These are phyloP conservation scores for Blastobasis adustella DNA, from an alignment of 2,888 invertebrate genomes.

Conservation along the genomic window DNA sequence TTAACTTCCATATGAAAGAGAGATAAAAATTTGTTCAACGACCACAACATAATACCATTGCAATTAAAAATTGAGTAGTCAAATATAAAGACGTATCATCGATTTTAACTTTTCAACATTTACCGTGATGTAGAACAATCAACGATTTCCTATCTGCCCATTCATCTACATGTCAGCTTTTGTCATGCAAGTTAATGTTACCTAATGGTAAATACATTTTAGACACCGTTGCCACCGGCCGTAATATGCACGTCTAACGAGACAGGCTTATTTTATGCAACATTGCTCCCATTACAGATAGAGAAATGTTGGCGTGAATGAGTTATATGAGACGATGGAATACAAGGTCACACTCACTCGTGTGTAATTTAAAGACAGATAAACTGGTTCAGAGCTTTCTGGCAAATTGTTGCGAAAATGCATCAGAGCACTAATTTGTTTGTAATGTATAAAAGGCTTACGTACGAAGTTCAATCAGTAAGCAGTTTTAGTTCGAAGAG, in stretches of 20 bases:
- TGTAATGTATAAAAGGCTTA: constrained; percentile 1
- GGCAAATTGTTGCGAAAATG: neutral
- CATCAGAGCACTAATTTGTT: neutral
- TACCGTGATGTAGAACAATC: too few relatives aligned
- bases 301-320: neutral
- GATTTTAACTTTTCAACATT: too few relatives aligned
- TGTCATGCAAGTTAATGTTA: too few relatives aligned
- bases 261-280: constrained; percentile 1
- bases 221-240: too few relatives aligned
- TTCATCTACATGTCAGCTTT: too few relatives aligned
- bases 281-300: neutral
- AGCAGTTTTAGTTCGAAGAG: neutral
- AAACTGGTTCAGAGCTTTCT: neutral
- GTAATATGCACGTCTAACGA: neutral
- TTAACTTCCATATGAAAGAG: too few relatives aligned
- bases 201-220: too few relatives aligned
- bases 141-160: too few relatives aligned
- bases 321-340: neutral
- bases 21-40: too few relatives aligned
- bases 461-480: neutral
- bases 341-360: constrained; percentile 1
- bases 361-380: neutral
- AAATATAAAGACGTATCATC: too few relatives aligned
- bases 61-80: too few relatives aligned
- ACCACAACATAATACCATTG: too few relatives aligned